These are phyloP conservation scores for Antechinus stuartii DNA, from an alignment of 2,113 vertebrate species.

Conservation along the genomic window DNA sequence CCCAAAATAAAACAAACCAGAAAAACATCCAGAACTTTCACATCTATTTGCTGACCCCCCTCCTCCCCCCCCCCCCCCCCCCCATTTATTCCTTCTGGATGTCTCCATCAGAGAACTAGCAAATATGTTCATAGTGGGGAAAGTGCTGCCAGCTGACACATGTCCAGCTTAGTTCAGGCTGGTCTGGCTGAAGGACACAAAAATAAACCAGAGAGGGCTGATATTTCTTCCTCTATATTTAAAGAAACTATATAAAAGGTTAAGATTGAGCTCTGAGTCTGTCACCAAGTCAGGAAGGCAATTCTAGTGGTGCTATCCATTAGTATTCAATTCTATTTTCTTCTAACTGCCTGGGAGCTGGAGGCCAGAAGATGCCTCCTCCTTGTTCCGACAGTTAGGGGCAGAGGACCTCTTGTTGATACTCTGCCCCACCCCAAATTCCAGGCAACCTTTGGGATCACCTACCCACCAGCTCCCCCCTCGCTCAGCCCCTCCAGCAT, in stretches of 20 bases:
- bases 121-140: background rate
- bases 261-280: conserved; percentile 8
- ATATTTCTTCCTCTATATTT: conserved; percentile 26
- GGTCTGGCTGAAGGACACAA: conserved; percentile 25
- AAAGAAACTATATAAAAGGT: conserved; percentile 53
- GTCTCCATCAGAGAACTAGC: background rate
- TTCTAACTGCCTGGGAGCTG: background rate
- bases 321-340: conserved; percentile 46
- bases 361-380: conserved; percentile 27
- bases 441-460: conserved; percentile 24
- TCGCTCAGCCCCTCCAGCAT: background rate
- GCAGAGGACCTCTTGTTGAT: background rate
- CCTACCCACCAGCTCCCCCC: background rate
- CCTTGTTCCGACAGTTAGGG: conserved; percentile 3
- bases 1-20: background rate
- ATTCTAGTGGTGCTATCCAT: conserved; percentile 43
- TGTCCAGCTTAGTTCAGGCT: conserved; percentile 4
- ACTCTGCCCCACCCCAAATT: conserved; percentile 29
- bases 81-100: background rate
- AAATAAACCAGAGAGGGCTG: conserved; percentile 27
- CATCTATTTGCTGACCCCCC: background rate
- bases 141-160: background rate
- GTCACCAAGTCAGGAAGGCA: conserved; percentile 49
- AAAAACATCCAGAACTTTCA: background rate
- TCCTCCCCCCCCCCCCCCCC: background rate